Percentiles rank a stretch among this genome's conserved stretches.
These are phyloP conservation scores for Pseudomugil gertrudae DNA, from an alignment of 2,797 vertebrate genomes.

Conservation along the genomic window DNA sequence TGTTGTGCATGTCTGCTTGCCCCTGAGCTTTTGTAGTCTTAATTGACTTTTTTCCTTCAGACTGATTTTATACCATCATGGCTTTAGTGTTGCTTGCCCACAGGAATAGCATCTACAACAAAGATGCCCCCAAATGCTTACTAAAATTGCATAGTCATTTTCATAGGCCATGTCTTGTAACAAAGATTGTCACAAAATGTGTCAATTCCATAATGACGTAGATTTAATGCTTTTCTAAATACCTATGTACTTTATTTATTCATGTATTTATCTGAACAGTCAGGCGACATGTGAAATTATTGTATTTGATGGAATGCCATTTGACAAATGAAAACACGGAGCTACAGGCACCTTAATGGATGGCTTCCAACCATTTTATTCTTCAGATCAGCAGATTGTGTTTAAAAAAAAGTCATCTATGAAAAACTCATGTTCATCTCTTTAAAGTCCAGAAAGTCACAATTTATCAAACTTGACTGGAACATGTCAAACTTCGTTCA, in stretches of 20 bases:
- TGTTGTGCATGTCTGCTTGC: constrained; percentile 72
- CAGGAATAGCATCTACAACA: constrained; percentile 77
- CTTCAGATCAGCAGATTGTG: constrained; percentile 24
- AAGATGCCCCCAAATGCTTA: constrained; percentile 69
- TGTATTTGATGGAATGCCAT: too few species aligned
- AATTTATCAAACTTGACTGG: constrained; percentile 65
- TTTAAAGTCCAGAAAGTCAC: constrained; percentile 34
- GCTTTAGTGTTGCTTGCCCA: constrained; percentile 76
- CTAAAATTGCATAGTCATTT: constrained; percentile 66
- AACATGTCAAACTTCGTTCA: constrained; percentile 71
- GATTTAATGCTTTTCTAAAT: too few species aligned
- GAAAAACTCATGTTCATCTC: constrained; percentile 37
- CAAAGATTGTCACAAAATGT: constrained; percentile 46
- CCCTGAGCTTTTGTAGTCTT: constrained; percentile 64
- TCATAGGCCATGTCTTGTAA: constrained; percentile 68
- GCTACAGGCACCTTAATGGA: background rate
- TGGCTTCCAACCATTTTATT: constrained; percentile 26
- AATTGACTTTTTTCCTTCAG: constrained; percentile 78
- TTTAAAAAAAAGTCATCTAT: constrained; percentile 23
- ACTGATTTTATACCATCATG: constrained; percentile 73
- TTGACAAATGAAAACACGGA: too few species aligned
- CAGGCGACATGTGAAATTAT: too few species aligned
- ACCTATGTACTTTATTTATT: too few species aligned
- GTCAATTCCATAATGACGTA: constrained; percentile 15
- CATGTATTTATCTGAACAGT: too few species aligned